Evolutionary conservation across 2,888 invertebrate genomes (phyloP), one percentile per base, ranked within the genome.

Genomic region (Sminthurinus aureus): DNA sequence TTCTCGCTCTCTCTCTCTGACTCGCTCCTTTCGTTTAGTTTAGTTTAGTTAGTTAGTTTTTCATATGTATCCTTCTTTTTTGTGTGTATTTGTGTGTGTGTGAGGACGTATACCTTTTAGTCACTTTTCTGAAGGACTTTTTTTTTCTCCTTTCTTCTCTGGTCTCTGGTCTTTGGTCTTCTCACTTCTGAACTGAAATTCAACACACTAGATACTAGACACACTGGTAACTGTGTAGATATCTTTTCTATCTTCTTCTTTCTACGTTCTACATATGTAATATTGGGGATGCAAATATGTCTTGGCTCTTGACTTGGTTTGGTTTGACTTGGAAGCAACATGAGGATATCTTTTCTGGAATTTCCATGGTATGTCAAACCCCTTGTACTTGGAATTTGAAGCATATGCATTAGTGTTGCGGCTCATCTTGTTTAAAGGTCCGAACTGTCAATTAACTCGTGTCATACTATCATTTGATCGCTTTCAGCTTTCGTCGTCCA

Each of bases 391-490:
- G 52, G 81, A 81, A 81, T 81, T 24, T 81, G 81, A 51, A 74
- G 81, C 82, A 76, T 76, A 75, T 82, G 82, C 77, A 75, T 83
- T 71, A 67, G 81, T 74, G 74, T 81, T 83, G 78, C 83, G 83
- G 83, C 77, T 83, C 77, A 83, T 77, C 83, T 79, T 83, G 83
- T 83, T 83, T 83, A 78, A 83, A 83, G 78, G 83, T 78, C 78
- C 83, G 78, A 84, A 84, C 85, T 85, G 85, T 85, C 85, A 85
- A 85, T 85, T 85, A 85, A 83, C 85, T 80, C 85, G 85, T 85
- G 85, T 85, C 84, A 80, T 84, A 80, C 82, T 84, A 85, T 85
- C 84, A 85, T 85, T 84, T 85, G 84, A 85, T 84, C 84, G 83
- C 79, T 85, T 83, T 79, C 85, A 85, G 83, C 84, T 84, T 83